Conservation (phyloP, 2,888 invertebrate genomes). For the Plusia festucae region DNA sequence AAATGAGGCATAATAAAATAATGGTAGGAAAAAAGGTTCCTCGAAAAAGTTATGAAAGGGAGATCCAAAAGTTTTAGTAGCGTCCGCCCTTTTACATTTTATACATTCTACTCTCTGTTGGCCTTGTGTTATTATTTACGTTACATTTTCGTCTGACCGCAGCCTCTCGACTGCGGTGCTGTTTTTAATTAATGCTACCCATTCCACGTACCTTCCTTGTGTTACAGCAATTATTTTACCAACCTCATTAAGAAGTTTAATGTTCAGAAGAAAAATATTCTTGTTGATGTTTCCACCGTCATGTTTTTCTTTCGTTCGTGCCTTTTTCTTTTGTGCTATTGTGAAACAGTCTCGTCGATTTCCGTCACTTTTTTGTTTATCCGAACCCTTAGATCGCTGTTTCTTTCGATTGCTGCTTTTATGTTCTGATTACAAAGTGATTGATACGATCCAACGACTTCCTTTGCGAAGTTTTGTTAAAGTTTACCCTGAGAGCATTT, state of each 20-base stretch:
- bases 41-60: constrained; percentile 85
- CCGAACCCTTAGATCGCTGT: constrained; percentile 68
- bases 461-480: constrained; percentile 46
- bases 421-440: constrained; percentile 70
- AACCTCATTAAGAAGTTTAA: constrained; percentile 86
- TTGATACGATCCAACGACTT: constrained; percentile 66
- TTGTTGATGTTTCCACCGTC: constrained; percentile 69
- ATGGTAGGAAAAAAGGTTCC: constrained; percentile 84
- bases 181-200: constrained; percentile 86
- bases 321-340: constrained; percentile 71
- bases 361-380: constrained; percentile 72
- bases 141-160: constrained; percentile 83
- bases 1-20: constrained; percentile 87
- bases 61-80: constrained; percentile 81
- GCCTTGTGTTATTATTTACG: constrained; percentile 85
- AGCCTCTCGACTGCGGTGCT: constrained; percentile 74
- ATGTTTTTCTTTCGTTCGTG: constrained; percentile 54
- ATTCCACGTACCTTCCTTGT: constrained; percentile 82
- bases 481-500: constrained; percentile 37
- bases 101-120: constrained; percentile 76
- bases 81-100: constrained; percentile 80
- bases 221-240: constrained; percentile 87
- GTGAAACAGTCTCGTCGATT: constrained; percentile 72
- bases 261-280: constrained; percentile 80
- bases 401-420: constrained; percentile 71